Base-by-base conservation (phyloP, 2,888 invertebrate genomes). In the Poecilus cupreus region DNA sequence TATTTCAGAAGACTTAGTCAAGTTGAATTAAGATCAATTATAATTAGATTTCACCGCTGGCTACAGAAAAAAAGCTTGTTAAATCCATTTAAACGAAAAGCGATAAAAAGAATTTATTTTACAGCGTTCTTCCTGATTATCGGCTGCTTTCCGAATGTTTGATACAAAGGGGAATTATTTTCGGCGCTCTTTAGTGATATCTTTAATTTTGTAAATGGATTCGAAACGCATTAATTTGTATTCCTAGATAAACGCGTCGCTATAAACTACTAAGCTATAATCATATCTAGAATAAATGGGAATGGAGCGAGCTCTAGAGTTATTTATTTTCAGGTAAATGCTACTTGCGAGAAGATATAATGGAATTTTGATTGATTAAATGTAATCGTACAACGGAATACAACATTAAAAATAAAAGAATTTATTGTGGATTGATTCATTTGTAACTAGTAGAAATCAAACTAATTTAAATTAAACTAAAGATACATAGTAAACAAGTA, bases 11-110 rank as follows among this genome's bases (percentile, higher is more conserved):
- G 39, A 37, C 51, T 80, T 72, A 70, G 70, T 76, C 77, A 43
- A 22, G 10, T 64, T 18, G 43, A 72, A 80, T 80, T 72, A 80
- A 70, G 72, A 72, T 80, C 80, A 72, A 39, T 80, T 80, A 80
- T 80, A 80, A 80, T 80, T 80, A 80, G 57, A 72, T 26, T 57
- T 13, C 39, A 20, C 32, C 74, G 49, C 74, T 49, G 16, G 75
- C 46, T 49, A 75, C 16, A 6, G 11, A 51, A 70, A 39, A n/a
- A 18, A 49, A 51, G 26, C 57, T 76, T 57, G 76, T 76, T 76
- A 76, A 39, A 37, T 43, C 60, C 49, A 77, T 60, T 57, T 64
- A 26, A 64, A 77, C 60, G 18, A 60, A 64, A 77, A 77, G 72
- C 39, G 64, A 77, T 77, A 77, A 72, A 70, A 77, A 68, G 32